phyloP scores from a whole-genome alignment of 2,888 invertebrate species.

The Lycaena phlaeas region DNA sequence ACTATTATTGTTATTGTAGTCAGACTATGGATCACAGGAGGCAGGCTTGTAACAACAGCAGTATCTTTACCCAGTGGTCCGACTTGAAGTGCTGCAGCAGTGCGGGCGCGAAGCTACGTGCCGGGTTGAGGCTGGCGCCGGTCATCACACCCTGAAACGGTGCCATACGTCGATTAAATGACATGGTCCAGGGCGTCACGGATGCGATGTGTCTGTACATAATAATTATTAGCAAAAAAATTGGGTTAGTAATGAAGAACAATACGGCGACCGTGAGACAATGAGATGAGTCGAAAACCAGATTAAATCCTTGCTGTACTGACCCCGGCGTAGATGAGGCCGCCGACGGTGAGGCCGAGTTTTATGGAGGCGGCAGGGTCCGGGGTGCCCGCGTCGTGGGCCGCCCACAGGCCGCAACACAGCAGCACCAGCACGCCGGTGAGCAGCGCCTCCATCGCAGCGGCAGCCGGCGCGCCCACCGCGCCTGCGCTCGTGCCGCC shows the following conservation, averaged over 20 bases:
- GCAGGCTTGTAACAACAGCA: too few relatives aligned
- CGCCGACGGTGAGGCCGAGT: slow-evolving; percentile 48
- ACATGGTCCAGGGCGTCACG: too few relatives aligned
- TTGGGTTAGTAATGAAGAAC: too few relatives aligned
- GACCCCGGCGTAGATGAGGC: slow-evolving; percentile 51
- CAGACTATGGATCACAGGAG: too few relatives aligned
- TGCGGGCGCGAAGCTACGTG: slow-evolving; percentile 81
- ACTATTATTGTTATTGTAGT: too few relatives aligned
- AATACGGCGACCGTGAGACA: too few relatives aligned
- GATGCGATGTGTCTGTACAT: too few relatives aligned
- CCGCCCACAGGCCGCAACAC: slow-evolving; percentile 41
- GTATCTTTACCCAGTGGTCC: slow-evolving; percentile 80
- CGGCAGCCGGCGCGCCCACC: slow-evolving; percentile 12
- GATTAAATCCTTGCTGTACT: too few relatives aligned
- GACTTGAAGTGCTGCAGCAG: slow-evolving; percentile 75
- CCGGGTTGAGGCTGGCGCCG: slow-evolving; percentile 81
- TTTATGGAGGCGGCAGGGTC: slow-evolving; percentile 47
- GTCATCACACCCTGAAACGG: slow-evolving; percentile 73
- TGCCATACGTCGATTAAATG: too few relatives aligned
- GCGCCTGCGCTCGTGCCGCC: slow-evolving; percentile 12
- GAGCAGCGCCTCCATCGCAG: slow-evolving; percentile 34
- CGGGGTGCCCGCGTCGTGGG: slow-evolving; percentile 32
- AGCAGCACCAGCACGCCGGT: slow-evolving; percentile 40
- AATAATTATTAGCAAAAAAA: too few relatives aligned
- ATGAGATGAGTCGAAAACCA: too few relatives aligned